These are phyloP conservation scores for Spongia lamella DNA, from an alignment of 37 sponge, comb jelly and placozoan genomes.

Conservation along the genomic window DNA sequence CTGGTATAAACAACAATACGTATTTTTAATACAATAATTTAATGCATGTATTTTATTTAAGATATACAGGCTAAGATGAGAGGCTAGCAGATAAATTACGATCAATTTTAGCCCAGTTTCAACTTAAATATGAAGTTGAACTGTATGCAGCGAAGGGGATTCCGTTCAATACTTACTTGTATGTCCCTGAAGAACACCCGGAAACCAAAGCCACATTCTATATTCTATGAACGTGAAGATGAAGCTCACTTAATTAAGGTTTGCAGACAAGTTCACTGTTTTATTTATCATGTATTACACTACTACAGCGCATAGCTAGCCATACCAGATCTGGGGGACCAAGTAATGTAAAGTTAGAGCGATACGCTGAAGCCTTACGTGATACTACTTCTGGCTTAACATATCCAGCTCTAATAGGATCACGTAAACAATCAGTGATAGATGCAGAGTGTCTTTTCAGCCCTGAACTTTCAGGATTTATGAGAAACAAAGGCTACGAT, in stretches of 20 bases:
- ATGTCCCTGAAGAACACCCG: slow-evolving; percentile 10
- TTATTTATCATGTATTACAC: not conserved
- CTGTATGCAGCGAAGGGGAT: not conserved
- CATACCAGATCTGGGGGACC: not conserved
- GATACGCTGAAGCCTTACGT: slow-evolving; percentile 3
- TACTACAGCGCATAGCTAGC: not conserved
- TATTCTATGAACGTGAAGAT: slow-evolving; percentile 23
- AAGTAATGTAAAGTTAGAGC: not conserved
- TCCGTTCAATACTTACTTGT: slow-evolving; percentile 12
- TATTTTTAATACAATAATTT: no score
- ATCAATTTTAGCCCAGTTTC: slow-evolving; percentile 16
- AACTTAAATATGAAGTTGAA: not conserved
- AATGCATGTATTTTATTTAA: no score
- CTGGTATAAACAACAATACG: no score
- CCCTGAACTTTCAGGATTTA: no score
- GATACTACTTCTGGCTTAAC: slow-evolving; percentile 2
- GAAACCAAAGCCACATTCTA: not conserved
- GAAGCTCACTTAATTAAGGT: slow-evolving; percentile 7
- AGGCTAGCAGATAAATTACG: not conserved
- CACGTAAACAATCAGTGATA: slow-evolving; percentile 1
- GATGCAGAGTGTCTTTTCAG: not conserved
- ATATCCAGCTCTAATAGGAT: slow-evolving; percentile 1
- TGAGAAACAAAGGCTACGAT: no score
- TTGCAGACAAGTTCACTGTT: no score
- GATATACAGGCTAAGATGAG: not conserved